phyloP scores from a whole-genome alignment of 2,113 vertebrate genomes.

The Tetrao urogallus region DNA sequence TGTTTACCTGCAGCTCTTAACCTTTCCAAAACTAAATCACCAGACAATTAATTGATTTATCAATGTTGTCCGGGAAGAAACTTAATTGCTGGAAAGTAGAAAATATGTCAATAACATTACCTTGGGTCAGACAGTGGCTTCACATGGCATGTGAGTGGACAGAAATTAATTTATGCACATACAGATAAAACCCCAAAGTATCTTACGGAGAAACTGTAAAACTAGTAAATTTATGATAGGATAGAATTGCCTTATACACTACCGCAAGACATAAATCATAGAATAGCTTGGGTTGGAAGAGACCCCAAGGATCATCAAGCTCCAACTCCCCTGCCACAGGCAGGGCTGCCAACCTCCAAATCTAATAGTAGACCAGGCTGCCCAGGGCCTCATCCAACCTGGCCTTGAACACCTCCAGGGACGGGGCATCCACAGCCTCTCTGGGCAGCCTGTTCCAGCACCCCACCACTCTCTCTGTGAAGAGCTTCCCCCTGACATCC shows the following conservation, averaged over 20 bases:
- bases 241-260: background rate
- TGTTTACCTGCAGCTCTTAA: slow-evolving; percentile 5
- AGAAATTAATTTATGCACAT: slow-evolving; percentile 2
- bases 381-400: too few relatives aligned
- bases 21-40: slow-evolving; percentile 20
- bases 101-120: slow-evolving; percentile 29
- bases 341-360: too few relatives aligned
- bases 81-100: slow-evolving; percentile 28
- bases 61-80: background rate
- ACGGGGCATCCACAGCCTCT: too few relatives aligned
- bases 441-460: too few relatives aligned
- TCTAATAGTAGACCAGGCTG: too few relatives aligned
- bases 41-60: slow-evolving; percentile 55
- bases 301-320: too few relatives aligned
- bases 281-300: too few relatives aligned
- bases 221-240: background rate
- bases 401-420: too few relatives aligned
- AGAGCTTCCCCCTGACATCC: too few relatives aligned
- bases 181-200: background rate
- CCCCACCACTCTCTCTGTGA: too few relatives aligned
- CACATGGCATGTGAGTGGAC: background rate
- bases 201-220: background rate
- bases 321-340: too few relatives aligned
- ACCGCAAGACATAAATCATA: background rate
- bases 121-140: slow-evolving; percentile 40